phyloP scores from a whole-genome alignment of 2,888 invertebrate species.

The Parnassius mnemosyne region DNA sequence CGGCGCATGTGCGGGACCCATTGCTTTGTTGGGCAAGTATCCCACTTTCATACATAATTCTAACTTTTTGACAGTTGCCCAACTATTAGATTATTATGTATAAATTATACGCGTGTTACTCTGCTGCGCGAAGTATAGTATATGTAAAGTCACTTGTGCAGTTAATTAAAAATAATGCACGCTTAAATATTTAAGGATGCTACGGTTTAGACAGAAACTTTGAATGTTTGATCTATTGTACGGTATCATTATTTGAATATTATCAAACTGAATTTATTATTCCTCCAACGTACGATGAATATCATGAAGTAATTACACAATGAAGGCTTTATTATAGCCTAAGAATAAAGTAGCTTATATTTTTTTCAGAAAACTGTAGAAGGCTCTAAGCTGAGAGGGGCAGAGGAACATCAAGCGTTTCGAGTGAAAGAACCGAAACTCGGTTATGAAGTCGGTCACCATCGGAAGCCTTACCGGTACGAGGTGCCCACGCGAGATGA shows the following conservation, averaged over 20 bases:
- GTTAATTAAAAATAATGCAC: conserved; percentile 16
- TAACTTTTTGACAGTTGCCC: neutral
- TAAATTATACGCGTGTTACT: no score
- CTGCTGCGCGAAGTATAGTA: no score
- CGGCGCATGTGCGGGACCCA: conserved; percentile 21
- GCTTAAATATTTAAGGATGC: conserved; percentile 8
- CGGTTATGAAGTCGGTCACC: conserved; percentile 40
- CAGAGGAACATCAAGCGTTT: conserved; percentile 33
- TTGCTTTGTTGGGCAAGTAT: conserved; percentile 26
- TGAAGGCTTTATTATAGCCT: conserved; percentile 27
- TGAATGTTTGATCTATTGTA: no score
- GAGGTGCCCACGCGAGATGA: conserved; percentile 45
- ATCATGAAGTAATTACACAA: conserved; percentile 1
- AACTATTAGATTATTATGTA: neutral
- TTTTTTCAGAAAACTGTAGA: conserved; percentile 26
- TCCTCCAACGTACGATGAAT: neutral
- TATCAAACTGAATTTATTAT: no score
- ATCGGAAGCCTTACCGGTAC: conserved; percentile 46
- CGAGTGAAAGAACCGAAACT: conserved; percentile 33
- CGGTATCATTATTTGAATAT: no score
- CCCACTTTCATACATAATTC: conserved; percentile 6
- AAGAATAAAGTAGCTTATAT: conserved; percentile 46
- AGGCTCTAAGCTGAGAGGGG: conserved; percentile 13
- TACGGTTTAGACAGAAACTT: neutral
- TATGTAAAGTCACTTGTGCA: no score